Evolutionary conservation across 2,797 vertebrate species (phyloP).

Genomic region (Thamnophis elegans): DNA sequence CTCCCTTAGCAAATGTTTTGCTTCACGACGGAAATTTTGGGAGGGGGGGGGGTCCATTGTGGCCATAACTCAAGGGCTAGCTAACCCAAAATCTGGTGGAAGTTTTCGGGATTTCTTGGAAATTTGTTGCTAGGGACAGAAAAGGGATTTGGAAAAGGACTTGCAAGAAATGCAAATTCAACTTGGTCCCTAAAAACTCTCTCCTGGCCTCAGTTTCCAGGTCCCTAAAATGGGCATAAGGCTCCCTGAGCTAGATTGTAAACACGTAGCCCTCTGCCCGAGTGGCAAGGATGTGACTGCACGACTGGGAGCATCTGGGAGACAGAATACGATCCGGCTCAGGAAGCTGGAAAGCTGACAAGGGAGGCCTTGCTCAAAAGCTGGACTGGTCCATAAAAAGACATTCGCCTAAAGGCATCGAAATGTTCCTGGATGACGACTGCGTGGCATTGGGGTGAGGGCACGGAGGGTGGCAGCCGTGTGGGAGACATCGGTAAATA

Average conservation of each 20-base stretch:
- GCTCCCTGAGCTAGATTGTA: background rate
- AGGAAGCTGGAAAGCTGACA: background rate
- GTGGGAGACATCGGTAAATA: background rate
- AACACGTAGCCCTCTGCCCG: background rate
- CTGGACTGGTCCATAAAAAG: background rate
- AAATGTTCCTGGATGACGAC: background rate
- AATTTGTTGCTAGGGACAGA: background rate
- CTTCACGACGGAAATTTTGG: too few relatives aligned
- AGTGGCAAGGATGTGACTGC: background rate
- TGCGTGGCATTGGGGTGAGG: background rate
- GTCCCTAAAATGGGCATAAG: background rate
- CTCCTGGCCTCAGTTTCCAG: background rate
- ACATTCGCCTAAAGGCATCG: background rate
- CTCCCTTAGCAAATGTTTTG: too few relatives aligned
- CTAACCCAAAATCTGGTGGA: background rate
- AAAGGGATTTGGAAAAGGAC: background rate
- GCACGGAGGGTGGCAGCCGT: background rate
- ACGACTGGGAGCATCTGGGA: background rate
- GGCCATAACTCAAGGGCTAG: too few relatives aligned
- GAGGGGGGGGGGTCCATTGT: too few relatives aligned
- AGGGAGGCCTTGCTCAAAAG: background rate
- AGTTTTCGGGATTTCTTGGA: background rate
- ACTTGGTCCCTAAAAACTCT: background rate
- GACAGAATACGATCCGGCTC: background rate
- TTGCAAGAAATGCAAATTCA: background rate